These are phyloP conservation scores for Onychorhynchus coronatus DNA, from an alignment of 2,113 vertebrate genomes.

Conservation along the genomic window DNA sequence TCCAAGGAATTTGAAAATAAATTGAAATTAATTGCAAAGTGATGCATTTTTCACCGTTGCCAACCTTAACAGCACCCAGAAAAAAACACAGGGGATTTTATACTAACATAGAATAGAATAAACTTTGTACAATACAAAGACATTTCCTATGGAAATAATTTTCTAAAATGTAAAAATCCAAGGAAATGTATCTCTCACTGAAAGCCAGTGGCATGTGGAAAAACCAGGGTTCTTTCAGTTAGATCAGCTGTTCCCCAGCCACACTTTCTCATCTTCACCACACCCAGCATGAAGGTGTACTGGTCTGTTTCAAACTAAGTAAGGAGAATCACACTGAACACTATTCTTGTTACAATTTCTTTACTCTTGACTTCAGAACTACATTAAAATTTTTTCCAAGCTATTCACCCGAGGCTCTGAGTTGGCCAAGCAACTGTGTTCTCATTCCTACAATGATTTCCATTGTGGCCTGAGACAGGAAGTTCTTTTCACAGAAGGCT, in stretches of 20 bases:
- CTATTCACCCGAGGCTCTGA: constrained; percentile 87
- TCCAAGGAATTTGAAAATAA: neutral
- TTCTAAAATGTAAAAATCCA: neutral
- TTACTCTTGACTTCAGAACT: neutral
- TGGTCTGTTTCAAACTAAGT: neutral
- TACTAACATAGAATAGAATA: neutral
- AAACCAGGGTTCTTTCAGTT: neutral
- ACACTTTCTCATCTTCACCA: neutral
- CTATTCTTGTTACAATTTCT: neutral
- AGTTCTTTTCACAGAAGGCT: constrained; percentile 94
- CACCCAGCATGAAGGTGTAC: neutral
- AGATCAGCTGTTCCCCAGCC: neutral
- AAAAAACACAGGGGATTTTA: neutral
- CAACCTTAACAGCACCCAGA: neutral
- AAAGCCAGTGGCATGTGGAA: neutral
- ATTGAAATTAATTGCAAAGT: neutral
- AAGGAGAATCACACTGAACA: neutral
- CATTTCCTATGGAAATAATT: neutral
- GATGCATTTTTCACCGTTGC: neutral
- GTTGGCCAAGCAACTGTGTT: constrained; percentile 91
- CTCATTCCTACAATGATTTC: constrained; percentile 94
- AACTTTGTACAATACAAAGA: neutral
- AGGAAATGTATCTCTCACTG: neutral
- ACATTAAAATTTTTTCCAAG: neutral
- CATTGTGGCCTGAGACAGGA: constrained; percentile 94